A percentile compares a stretch with the other conserved stretches of the same genome.
These are phyloP conservation scores for Ostrea edulis DNA, from an alignment of 1,140 invertebrate species.

Conservation along the genomic window DNA sequence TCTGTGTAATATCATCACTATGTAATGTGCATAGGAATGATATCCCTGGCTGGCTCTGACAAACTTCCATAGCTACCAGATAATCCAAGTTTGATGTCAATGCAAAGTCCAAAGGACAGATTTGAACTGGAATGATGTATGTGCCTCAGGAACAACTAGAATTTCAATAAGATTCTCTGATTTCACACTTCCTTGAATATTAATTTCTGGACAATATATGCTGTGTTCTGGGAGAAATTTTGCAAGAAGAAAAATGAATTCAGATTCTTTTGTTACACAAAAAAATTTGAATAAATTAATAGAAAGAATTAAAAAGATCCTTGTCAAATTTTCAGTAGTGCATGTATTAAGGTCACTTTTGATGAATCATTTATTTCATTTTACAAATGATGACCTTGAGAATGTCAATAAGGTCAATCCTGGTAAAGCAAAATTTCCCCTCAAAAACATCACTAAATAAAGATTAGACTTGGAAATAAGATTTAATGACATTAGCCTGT, in stretches of 20 bases:
- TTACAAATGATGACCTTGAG: constrained; percentile 1
- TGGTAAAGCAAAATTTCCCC: constrained; percentile 20
- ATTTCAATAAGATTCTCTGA: background rate
- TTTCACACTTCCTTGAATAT: background rate
- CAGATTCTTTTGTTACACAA: background rate
- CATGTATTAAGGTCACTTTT: background rate
- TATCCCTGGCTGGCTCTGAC: too few species aligned
- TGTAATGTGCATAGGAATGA: too few species aligned
- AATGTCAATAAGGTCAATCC: background rate
- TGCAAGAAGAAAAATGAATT: background rate
- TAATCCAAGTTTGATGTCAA: background rate
- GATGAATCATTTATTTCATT: background rate
- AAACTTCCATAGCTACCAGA: too few species aligned
- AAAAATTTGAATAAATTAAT: too few species aligned
- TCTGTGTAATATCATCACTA: too few species aligned
- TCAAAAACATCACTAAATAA: constrained; percentile 16
- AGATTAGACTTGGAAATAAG: constrained; percentile 32
- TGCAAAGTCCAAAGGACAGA: background rate
- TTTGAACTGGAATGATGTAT: background rate
- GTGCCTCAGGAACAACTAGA: background rate
- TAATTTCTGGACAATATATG: background rate
- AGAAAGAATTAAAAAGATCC: too few species aligned
- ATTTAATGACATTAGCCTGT: constrained; percentile 1
- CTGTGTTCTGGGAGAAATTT: background rate
- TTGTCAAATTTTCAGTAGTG: background rate